Conservation (phyloP, 1,140 invertebrate genomes). For the Tetramorium parvispinum region DNA sequence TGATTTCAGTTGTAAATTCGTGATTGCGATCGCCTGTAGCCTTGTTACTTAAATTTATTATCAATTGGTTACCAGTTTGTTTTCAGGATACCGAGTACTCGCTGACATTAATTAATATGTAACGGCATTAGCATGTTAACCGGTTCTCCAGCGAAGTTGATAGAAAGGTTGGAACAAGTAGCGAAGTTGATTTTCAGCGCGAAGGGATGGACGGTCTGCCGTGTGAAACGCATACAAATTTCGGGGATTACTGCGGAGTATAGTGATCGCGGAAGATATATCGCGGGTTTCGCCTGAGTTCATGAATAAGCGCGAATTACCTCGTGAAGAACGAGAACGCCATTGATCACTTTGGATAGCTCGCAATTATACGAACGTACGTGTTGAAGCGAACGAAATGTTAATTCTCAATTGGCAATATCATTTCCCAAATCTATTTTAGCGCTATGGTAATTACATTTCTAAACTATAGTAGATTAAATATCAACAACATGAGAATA, state of each 20-base stretch:
- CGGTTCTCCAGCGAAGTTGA: slow-evolving; percentile 37
- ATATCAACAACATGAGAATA: background rate
- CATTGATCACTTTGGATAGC: slow-evolving; percentile 49
- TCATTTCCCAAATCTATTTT: slow-evolving; percentile 3
- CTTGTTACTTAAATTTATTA: slow-evolving; percentile 51
- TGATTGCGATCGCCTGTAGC: background rate
- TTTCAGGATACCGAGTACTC: slow-evolving; percentile 24
- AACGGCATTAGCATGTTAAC: slow-evolving; percentile 57
- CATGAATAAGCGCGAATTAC: slow-evolving; percentile 54
- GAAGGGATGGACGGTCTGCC: background rate
- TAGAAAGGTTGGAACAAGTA: slow-evolving; percentile 21
- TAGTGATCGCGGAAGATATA: slow-evolving; percentile 42
- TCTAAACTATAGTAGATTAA: background rate
- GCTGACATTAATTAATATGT: slow-evolving; percentile 49
- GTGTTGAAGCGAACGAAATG: slow-evolving; percentile 26
- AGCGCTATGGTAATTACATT: background rate
- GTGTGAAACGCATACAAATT: slow-evolving; percentile 38
- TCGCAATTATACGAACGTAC: slow-evolving; percentile 27
- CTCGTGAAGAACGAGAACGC: slow-evolving; percentile 27
- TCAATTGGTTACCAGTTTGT: slow-evolving; percentile 45
- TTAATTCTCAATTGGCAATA: slow-evolving; percentile 10
- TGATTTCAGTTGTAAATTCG: slow-evolving; percentile 1
- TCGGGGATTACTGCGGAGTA: slow-evolving; percentile 24
- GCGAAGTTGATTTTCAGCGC: slow-evolving; percentile 34
- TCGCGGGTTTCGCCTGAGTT: slow-evolving; percentile 39